Percentiles rank a stretch among this genome's conserved stretches.
These are phyloP conservation scores for Daktulosphaira vitifoliae DNA, from an alignment of 1,140 invertebrate genomes.

Conservation along the genomic window DNA sequence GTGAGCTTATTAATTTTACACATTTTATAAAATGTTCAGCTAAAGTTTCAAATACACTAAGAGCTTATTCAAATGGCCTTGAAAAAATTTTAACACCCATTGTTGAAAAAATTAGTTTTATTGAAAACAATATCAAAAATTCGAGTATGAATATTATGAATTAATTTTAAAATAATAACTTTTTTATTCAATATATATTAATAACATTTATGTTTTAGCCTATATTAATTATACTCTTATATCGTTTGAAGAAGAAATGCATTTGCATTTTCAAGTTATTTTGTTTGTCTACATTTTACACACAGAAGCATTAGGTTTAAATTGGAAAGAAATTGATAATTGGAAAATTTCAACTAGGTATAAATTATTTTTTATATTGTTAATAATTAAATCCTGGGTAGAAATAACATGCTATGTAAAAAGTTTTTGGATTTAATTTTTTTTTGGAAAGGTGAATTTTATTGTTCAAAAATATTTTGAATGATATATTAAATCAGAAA, in stretches of 20 bases:
- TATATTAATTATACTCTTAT: not conserved
- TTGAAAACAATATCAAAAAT: conserved; percentile 22
- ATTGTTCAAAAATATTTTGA: too few relatives aligned
- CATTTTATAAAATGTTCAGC: not conserved
- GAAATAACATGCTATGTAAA: too few relatives aligned
- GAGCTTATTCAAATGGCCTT: conserved; percentile 19
- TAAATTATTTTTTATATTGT: too few relatives aligned
- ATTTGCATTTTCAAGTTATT: conserved; percentile 12
- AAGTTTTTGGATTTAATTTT: too few relatives aligned
- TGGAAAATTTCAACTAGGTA: conserved; percentile 23
- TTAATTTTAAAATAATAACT: not conserved
- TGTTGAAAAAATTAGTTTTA: not conserved
- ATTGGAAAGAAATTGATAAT: conserved; percentile 7
- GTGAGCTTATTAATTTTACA: not conserved
- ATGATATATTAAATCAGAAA: too few relatives aligned
- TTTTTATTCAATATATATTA: too few relatives aligned
- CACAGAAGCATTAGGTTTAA: conserved; percentile 3
- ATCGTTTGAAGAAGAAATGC: conserved; percentile 29
- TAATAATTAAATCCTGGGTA: too few relatives aligned
- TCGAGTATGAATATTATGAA: not conserved
- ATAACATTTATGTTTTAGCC: too few relatives aligned
- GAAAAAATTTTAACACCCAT: conserved; percentile 20
- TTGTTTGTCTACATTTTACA: conserved; percentile 11
- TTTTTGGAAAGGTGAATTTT: too few relatives aligned
- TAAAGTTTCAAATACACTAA: conserved; percentile 14